These are phyloP conservation scores for Psettodes erumei DNA, from an alignment of 2,113 vertebrate genomes.

Conservation along the genomic window DNA sequence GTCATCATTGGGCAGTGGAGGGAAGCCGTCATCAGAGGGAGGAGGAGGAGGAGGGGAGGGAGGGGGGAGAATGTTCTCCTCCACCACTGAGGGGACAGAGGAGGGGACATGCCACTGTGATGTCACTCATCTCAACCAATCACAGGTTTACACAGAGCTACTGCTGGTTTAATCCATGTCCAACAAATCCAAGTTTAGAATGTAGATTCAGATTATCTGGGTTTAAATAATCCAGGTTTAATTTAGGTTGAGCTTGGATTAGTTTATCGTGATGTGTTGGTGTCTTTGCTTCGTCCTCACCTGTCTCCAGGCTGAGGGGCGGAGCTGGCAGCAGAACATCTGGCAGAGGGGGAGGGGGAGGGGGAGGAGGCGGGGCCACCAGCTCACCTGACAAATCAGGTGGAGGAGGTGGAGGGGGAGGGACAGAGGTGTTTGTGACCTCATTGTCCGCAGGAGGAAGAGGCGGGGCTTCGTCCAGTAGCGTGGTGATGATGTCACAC, in stretches of 20 bases:
- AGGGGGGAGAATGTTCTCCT: slow-evolving; percentile 70
- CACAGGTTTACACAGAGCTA: background rate
- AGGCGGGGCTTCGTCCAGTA: slow-evolving; percentile 51
- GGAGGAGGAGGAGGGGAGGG: slow-evolving; percentile 53
- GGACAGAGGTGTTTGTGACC: background rate
- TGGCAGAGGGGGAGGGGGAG: slow-evolving; percentile 23
- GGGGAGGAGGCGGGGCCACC: background rate
- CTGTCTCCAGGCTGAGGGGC: slow-evolving; percentile 74
- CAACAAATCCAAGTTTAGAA: background rate
- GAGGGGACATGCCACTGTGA: slow-evolving; percentile 22
- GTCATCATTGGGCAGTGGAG: slow-evolving; percentile 36
- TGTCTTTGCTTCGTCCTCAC: slow-evolving; percentile 41
- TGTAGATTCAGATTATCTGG: no score
- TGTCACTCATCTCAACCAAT: background rate
- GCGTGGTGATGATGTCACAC: slow-evolving; percentile 64
- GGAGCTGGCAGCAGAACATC: slow-evolving; percentile 11
- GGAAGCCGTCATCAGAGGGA: slow-evolving; percentile 46
- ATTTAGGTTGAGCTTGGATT: no score
- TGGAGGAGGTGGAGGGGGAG: slow-evolving; percentile 49
- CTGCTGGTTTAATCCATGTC: background rate
- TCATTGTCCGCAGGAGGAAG: slow-evolving; percentile 37
- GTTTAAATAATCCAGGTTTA: background rate
- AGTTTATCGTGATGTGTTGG: no score
- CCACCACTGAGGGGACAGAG: slow-evolving; percentile 67
- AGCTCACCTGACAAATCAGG: background rate